Evolutionary conservation across 2,888 invertebrate species (phyloP).

Genomic region (Ormyrus thymus): DNA sequence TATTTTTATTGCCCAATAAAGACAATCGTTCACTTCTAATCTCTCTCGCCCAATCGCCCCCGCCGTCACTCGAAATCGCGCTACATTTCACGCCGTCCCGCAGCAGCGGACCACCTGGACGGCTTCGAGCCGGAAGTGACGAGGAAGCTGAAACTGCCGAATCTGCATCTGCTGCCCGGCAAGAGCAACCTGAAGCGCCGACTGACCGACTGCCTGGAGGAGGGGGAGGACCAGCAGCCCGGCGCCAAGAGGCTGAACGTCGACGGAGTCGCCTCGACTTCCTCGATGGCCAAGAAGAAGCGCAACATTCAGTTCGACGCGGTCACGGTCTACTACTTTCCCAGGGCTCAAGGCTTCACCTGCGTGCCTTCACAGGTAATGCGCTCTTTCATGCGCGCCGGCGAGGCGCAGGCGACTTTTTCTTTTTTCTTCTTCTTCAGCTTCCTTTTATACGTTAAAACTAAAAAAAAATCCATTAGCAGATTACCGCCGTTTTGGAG

Average conservation of each 20-base stretch:
- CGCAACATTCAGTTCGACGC: constrained; percentile 91
- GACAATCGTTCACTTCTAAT: too few species aligned
- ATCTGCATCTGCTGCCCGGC: constrained; percentile 60
- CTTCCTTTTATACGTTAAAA: too few species aligned
- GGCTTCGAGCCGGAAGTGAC: constrained; percentile 61
- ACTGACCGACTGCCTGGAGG: constrained; percentile 71
- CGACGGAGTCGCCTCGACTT: constrained; percentile 71
- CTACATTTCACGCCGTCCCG: not conserved
- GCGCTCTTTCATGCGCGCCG: not conserved
- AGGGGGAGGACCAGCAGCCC: constrained; percentile 66
- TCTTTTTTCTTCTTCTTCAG: too few species aligned
- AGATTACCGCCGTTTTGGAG: too few species aligned
- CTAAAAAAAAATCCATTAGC: too few species aligned
- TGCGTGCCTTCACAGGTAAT: constrained; percentile 91
- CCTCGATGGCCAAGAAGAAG: constrained; percentile 78
- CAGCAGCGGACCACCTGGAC: constrained; percentile 65
- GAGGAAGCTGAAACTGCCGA: constrained; percentile 62
- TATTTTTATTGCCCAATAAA: too few species aligned
- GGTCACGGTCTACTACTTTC: constrained; percentile 97
- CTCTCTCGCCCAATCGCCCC: too few species aligned
- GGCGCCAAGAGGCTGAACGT: constrained; percentile 72
- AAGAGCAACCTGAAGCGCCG: constrained; percentile 83
- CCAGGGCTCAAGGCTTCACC: constrained; percentile 92
- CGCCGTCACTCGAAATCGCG: too few species aligned
- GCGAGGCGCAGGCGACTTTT: too few species aligned